Conservation (phyloP, 1,140 invertebrate genomes). For the Drosophila serrata region DNA sequence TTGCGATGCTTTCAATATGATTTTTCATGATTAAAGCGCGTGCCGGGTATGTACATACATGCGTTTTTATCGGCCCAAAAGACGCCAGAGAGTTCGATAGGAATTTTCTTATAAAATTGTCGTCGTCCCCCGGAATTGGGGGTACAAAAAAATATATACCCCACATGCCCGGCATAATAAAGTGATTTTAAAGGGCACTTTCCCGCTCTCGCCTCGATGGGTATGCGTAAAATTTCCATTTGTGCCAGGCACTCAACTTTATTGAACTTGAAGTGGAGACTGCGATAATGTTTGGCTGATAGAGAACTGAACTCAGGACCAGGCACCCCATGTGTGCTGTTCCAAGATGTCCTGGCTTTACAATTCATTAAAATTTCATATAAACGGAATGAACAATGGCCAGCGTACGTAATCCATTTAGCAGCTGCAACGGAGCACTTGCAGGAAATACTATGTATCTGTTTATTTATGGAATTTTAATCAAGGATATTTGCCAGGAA, state of each 20-base stretch:
- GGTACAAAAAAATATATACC: slow-evolving; percentile 15
- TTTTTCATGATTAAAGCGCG: slow-evolving; percentile 82
- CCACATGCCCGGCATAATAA: slow-evolving; percentile 79
- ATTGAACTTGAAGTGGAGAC: slow-evolving; percentile 76
- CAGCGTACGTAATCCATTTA: slow-evolving; percentile 61
- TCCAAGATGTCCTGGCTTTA: slow-evolving; percentile 59
- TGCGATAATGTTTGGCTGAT: slow-evolving; percentile 53
- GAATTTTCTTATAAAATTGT: slow-evolving; percentile 81
- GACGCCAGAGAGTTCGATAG: slow-evolving; percentile 65
- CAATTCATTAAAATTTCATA: slow-evolving; percentile 77
- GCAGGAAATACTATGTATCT: background rate
- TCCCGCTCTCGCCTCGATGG: slow-evolving; percentile 56
- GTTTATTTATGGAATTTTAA: background rate
- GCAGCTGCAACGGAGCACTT: slow-evolving; percentile 21
- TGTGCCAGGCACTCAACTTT: slow-evolving; percentile 77
- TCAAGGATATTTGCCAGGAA: background rate
- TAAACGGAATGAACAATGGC: slow-evolving; percentile 52
- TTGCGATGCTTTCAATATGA: slow-evolving; percentile 59
- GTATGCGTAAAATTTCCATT: slow-evolving; percentile 79
- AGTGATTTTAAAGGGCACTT: slow-evolving; percentile 83
- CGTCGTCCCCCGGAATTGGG: slow-evolving; percentile 37
- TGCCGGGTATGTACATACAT: slow-evolving; percentile 57
- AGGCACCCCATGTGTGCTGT: slow-evolving; percentile 22
- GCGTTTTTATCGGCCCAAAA: slow-evolving; percentile 69
- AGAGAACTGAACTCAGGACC: background rate